Evolutionary conservation across 2,888 invertebrate genomes (phyloP), one percentile per base, ranked within the genome.

Genomic region (Alentia gelatinosa): DNA sequence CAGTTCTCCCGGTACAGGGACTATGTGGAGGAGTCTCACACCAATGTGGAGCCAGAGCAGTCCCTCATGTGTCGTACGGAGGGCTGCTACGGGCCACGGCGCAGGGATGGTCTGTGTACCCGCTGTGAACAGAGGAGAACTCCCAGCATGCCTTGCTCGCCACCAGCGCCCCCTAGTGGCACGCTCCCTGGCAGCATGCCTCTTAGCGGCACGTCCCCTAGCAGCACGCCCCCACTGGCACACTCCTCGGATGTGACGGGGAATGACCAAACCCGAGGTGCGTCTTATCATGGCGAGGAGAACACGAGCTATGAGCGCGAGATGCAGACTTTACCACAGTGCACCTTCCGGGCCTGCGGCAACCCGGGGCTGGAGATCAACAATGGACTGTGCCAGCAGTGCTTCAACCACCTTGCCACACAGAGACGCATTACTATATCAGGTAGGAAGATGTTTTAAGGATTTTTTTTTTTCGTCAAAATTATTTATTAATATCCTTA

Each of bases 321-420:
- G 50, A 35, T 63, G 83, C 26, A 33, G n/a, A 26, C 30, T 23
- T 33, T 33, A 5, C 33, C 42, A 12, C 40, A 50, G 79, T 90
- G 90, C 35, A 23, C 42, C 40, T 79, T 79, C 56, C 30, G 79
- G 19, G 42, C 68, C 30, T 90, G 90, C 30, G 40, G 35, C 42
- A 75, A 79, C 75, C 9, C 26, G 4, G 90, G 79, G 0, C 47
- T 47, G 37, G 90, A 90, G 12, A 74, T 79, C 1, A 39, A 39
- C 47, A 75, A 79, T 47, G 90, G 90, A 79, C 83, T 90, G 74
- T 90, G 90, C 39, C 74, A 79, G 50, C 40, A 75, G 26, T 90
- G 90, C 33, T 90, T 63, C 56, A 33, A 89, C 47, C 33, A 47
- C 15, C 86, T 86, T 12, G 86, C 86, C 39, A 19, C 37, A 35